Percentiles rank a stretch among this genome's conserved stretches.
These are phyloP conservation scores for Atherix ibis DNA, from an alignment of 2,888 invertebrate genomes.

Conservation along the genomic window DNA sequence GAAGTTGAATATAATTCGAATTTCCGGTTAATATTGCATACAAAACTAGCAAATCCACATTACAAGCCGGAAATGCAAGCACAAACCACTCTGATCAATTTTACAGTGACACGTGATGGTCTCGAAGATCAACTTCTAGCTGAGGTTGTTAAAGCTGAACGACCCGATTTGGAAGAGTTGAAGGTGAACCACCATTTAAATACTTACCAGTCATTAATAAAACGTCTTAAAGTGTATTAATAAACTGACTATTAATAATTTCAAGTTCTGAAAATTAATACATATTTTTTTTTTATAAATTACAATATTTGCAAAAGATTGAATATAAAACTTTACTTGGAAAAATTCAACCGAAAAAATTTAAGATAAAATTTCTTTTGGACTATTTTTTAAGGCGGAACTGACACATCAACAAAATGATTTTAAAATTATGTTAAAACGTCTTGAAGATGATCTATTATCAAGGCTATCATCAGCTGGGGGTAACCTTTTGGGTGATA, in stretches of 20 bases:
- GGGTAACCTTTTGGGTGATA: constrained; percentile 85
- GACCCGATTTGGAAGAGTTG: constrained; percentile 86
- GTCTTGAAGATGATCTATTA: constrained; percentile 81
- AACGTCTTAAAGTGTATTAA: background rate
- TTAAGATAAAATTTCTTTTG: too few relatives aligned
- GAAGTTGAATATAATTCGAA: constrained; percentile 83
- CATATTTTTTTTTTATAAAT: constrained; percentile 7
- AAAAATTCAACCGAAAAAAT: too few relatives aligned
- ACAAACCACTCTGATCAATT: constrained; percentile 91
- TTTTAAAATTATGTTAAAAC: constrained; percentile 87
- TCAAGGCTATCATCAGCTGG: constrained; percentile 83
- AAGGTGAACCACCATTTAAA: constrained; percentile 38
- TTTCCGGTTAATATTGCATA: constrained; percentile 80
- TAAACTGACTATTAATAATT: background rate
- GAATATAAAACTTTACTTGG: too few relatives aligned
- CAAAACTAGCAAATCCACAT: constrained; percentile 92
- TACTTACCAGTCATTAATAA: background rate
- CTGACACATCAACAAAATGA: constrained; percentile 92
- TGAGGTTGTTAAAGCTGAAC: constrained; percentile 91
- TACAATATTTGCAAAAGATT: background rate
- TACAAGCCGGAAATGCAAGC: constrained; percentile 99
- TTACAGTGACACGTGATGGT: constrained; percentile 91
- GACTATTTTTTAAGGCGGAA: constrained; percentile 44
- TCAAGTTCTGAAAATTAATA: background rate
- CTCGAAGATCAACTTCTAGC: constrained; percentile 90